phyloP scores from a whole-genome alignment of 2,797 vertebrate genomes.

The Vultur gryphus region DNA sequence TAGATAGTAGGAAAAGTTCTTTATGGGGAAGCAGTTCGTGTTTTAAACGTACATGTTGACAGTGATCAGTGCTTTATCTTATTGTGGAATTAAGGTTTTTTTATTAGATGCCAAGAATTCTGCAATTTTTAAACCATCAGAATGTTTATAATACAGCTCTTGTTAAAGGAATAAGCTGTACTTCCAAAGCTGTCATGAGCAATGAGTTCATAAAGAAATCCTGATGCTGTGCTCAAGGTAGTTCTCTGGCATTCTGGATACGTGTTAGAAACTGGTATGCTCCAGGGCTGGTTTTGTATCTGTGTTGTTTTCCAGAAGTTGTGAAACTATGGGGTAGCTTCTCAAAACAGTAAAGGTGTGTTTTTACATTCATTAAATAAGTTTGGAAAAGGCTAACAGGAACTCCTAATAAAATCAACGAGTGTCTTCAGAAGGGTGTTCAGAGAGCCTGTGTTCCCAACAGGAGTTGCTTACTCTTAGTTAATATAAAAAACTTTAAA shows the following conservation, averaged over 20 bases:
- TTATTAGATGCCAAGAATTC: not conserved
- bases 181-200: not conserved
- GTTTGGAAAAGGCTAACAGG: not conserved
- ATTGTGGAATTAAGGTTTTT: not conserved
- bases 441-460: not conserved
- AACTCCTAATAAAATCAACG: not conserved
- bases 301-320: not conserved
- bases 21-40: not conserved
- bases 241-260: not conserved
- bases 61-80: not conserved
- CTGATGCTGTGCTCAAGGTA: not conserved
- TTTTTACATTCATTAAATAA: slow-evolving; percentile 44
- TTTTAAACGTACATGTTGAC: not conserved
- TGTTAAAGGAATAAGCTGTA: not conserved
- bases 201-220: not conserved
- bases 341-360: not conserved
- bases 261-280: not conserved
- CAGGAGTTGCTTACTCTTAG: not conserved
- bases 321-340: not conserved
- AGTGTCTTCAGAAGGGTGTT: not conserved
- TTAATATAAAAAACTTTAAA: not conserved
- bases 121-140: not conserved
- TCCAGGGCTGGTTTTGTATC: not conserved
- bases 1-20: not conserved
- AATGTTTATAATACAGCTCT: not conserved